Conservation (phyloP, 2,797 vertebrate species). For the Enteromius unitaeniatus region DNA sequence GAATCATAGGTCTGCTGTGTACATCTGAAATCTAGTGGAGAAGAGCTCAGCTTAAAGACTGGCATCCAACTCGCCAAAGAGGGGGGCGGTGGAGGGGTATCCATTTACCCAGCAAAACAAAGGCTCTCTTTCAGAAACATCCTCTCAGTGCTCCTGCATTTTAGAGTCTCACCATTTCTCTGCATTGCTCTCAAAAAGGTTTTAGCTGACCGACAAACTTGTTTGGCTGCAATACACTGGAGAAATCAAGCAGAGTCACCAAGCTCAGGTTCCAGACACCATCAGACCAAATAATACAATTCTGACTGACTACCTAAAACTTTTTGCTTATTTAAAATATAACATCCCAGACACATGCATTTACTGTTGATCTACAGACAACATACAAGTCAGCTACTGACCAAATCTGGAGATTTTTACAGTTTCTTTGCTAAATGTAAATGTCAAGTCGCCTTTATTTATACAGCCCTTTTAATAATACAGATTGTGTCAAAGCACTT, state of each 20-base stretch:
- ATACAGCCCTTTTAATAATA: too few relatives aligned
- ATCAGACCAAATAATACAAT: neutral
- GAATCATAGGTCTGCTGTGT: neutral
- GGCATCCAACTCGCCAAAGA: constrained; percentile 13
- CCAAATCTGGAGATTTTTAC: neutral
- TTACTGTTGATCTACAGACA: neutral
- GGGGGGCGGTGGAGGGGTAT: constrained; percentile 33
- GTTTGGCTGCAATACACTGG: neutral
- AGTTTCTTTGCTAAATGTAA: neutral
- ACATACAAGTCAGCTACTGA: neutral
- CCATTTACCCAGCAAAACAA: constrained; percentile 47
- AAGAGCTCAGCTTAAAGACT: constrained; percentile 32
- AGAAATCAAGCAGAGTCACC: neutral
- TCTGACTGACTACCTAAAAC: neutral
- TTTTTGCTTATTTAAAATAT: neutral
- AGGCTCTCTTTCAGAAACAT: constrained; percentile 49
- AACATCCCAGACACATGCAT: neutral
- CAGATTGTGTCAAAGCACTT: too few relatives aligned
- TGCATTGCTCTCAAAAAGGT: constrained; percentile 10
- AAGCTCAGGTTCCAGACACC: neutral
- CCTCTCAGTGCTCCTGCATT: constrained; percentile 39
- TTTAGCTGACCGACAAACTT: neutral
- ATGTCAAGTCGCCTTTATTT: too few relatives aligned
- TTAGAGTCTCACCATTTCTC: constrained; percentile 28
- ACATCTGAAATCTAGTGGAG: constrained; percentile 10